Conservation (phyloP, 1,140 invertebrate species). For the Scaptodrosophila lebanonensis region DNA sequence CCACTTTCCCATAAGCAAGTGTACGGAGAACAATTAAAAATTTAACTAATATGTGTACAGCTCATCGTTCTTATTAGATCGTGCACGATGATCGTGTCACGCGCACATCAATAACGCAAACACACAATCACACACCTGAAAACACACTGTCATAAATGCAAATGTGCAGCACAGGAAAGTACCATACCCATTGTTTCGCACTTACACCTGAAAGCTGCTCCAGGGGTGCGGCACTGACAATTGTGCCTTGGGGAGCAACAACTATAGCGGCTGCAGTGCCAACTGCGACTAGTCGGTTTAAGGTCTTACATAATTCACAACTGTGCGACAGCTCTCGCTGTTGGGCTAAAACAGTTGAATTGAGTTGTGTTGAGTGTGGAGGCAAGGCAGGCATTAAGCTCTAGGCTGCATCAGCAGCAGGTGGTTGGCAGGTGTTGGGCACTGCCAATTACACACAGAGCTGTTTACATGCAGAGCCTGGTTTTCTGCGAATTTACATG, state of each 20-base stretch:
- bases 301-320: not conserved
- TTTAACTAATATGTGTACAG: too few species aligned
- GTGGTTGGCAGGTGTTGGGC: conserved; percentile 13
- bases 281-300: not conserved
- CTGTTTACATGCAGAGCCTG: too few species aligned
- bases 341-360: too few species aligned
- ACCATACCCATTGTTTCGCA: conserved; percentile 11
- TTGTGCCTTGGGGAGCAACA: conserved; percentile 22
- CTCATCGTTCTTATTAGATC: too few species aligned
- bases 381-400: too few species aligned
- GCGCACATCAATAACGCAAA: too few species aligned
- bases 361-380: too few species aligned
- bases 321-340: too few species aligned
- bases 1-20: too few species aligned
- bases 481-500: too few species aligned
- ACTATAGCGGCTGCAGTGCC: not conserved
- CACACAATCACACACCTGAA: conserved; percentile 11
- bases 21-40: too few species aligned
- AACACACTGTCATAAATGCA: not conserved
- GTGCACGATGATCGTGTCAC: too few species aligned
- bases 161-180: conserved; percentile 15
- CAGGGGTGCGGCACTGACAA: conserved; percentile 12
- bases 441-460: conserved; percentile 5
- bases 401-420: conserved; percentile 18
- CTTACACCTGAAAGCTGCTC: conserved; percentile 31